Evolutionary conservation across 1,140 invertebrate genomes (phyloP).

Genomic region (Lepidurus couesii): DNA sequence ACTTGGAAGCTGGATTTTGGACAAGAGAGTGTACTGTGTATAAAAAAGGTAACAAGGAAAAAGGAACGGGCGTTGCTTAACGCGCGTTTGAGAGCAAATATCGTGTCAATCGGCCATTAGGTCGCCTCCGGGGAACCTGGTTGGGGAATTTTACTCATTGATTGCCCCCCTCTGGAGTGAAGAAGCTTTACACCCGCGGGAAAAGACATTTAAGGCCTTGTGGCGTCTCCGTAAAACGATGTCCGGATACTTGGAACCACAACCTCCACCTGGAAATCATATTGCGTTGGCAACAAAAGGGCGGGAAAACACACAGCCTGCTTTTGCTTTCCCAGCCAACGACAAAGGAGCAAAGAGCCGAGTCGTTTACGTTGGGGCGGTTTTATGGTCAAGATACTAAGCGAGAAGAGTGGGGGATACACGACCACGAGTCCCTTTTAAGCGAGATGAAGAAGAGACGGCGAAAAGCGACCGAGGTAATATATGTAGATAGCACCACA

Average conservation of each 20-base stretch:
- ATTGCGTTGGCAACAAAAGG: neutral
- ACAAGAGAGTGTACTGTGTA: too few species aligned
- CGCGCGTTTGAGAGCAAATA: neutral
- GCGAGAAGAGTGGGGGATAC: neutral
- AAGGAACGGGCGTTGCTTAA: too few species aligned
- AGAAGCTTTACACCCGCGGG: neutral
- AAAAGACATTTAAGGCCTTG: constrained; percentile 12
- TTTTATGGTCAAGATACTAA: constrained; percentile 16
- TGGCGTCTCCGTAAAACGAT: neutral
- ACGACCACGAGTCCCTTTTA: neutral
- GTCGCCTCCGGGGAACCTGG: neutral
- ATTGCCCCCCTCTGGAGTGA: neutral
- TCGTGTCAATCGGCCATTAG: constrained; percentile 13
- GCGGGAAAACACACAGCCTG: neutral
- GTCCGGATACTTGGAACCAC: too few species aligned
- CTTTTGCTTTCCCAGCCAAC: constrained; percentile 14
- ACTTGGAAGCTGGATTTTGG: too few species aligned
- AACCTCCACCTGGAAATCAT: neutral
- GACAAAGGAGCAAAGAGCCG: neutral
- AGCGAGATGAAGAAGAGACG: neutral
- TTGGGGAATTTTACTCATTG: neutral
- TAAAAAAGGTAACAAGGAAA: too few species aligned
- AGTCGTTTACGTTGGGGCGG: neutral
- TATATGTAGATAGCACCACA: too few species aligned
- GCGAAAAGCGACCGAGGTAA: neutral